Conservation (phyloP, 2,888 invertebrate genomes). For the Lepeophtheirus nordmannii region DNA sequence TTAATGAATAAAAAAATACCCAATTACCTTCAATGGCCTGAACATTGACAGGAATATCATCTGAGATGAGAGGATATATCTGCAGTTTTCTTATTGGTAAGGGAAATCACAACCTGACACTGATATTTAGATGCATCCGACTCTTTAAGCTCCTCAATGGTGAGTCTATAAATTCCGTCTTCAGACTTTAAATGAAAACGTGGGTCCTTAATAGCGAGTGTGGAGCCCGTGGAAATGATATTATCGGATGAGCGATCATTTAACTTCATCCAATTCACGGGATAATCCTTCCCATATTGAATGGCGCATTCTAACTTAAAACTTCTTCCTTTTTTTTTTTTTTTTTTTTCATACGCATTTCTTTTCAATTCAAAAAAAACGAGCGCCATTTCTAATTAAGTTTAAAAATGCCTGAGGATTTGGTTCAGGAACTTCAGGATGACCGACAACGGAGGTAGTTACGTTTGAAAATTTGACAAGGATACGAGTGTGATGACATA, state of each 20-base stretch:
- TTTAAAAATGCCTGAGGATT: too few relatives aligned
- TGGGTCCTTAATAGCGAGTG: constrained; percentile 65
- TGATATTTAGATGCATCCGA: constrained; percentile 74
- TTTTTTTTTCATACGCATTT: too few relatives aligned
- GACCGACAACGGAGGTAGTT: too few relatives aligned
- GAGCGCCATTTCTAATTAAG: too few relatives aligned
- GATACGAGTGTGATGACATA: too few relatives aligned
- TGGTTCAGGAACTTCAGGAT: too few relatives aligned
- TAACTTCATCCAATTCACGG: constrained; percentile 63
- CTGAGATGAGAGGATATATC: constrained; percentile 77
- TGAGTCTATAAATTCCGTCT: constrained; percentile 61
- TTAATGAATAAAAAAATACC: too few relatives aligned
- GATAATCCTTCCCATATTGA: constrained; percentile 70
- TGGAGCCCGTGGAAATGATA: constrained; percentile 65
- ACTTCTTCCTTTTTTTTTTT: constrained; percentile 61
- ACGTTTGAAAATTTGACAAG: too few relatives aligned
- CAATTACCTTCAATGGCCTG: neutral
- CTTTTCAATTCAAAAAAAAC: too few relatives aligned
- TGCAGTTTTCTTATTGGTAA: constrained; percentile 60
- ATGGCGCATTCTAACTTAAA: constrained; percentile 71
- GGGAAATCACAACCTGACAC: constrained; percentile 65
- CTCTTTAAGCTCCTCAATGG: constrained; percentile 81
- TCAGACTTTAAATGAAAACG: constrained; percentile 65
- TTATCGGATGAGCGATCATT: constrained; percentile 48
- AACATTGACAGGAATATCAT: constrained; percentile 54